Evolutionary conservation across 2,888 invertebrate species (phyloP).

Genomic region (Diploptera punctata): DNA sequence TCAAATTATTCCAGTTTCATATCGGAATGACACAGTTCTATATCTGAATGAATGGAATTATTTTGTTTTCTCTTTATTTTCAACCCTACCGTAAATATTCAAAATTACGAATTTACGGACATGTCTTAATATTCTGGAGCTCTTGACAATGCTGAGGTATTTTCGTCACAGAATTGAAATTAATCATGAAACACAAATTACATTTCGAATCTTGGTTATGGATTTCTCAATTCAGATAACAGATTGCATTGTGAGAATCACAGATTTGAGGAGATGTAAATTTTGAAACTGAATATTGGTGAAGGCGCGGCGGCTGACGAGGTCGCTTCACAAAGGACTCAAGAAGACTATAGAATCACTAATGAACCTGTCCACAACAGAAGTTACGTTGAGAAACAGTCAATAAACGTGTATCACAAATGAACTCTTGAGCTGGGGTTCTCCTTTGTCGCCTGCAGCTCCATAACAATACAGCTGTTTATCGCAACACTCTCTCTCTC

Average conservation of each 20-base stretch:
- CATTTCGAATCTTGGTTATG: too few species aligned
- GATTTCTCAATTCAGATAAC: background rate
- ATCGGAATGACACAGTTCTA: too few species aligned
- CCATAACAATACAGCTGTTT: background rate
- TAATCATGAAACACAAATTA: too few species aligned
- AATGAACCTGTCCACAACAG: conserved; percentile 26
- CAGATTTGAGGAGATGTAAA: background rate
- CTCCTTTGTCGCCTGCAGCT: conserved; percentile 1
- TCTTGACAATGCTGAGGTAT: too few species aligned
- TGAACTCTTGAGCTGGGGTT: background rate
- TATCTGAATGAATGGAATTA: too few species aligned
- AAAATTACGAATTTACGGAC: too few species aligned
- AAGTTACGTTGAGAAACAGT: conserved; percentile 9
- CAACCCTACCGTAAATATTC: too few species aligned
- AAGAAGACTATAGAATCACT: background rate
- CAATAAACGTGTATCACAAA: background rate
- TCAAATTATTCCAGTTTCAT: too few species aligned
- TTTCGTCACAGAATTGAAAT: too few species aligned
- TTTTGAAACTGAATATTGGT: background rate
- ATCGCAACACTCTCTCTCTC: background rate
- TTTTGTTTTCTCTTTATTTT: too few species aligned
- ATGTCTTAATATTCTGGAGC: too few species aligned
- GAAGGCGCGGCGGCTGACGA: background rate
- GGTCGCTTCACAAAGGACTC: background rate
- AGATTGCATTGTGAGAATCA: background rate